Evolutionary conservation across 2,797 vertebrate genomes (phyloP).

Genomic region (Melanotaenia nigrans): DNA sequence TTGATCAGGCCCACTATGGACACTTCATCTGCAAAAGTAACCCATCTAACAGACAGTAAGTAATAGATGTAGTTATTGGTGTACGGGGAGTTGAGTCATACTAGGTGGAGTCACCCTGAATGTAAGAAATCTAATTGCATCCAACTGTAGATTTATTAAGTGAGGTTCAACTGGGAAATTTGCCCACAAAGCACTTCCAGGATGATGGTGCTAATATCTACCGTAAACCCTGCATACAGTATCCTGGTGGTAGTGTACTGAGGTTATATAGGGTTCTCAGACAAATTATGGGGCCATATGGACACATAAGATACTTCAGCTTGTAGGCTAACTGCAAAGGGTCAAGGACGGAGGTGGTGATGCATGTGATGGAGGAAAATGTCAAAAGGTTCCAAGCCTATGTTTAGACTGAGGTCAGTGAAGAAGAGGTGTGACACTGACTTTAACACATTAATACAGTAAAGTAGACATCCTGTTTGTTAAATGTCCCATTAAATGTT

Average conservation of each 20-base stretch:
- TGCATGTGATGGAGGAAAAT: conserved; percentile 24
- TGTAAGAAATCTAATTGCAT: conserved; percentile 51
- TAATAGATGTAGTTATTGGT: background rate
- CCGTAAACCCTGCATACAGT: conserved; percentile 40
- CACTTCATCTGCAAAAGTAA: background rate
- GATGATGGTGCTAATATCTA: conserved; percentile 48
- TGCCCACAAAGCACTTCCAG: conserved; percentile 66
- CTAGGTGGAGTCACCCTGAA: conserved; percentile 32
- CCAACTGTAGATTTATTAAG: conserved; percentile 62
- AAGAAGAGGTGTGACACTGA: background rate
- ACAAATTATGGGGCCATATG: conserved; percentile 36
- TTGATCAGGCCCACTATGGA: background rate
- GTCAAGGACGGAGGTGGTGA: conserved; percentile 29
- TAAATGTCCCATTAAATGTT: conserved; percentile 25
- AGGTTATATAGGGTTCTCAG: conserved; percentile 22
- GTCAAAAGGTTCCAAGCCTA: conserved; percentile 24
- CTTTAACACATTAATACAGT: background rate
- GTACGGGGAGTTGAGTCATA: conserved; percentile 13
- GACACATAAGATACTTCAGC: conserved; percentile 37
- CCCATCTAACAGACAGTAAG: background rate
- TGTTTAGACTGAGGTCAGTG: conserved; percentile 1
- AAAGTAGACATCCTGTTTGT: background rate
- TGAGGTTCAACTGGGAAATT: conserved; percentile 57
- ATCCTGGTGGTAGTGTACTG: conserved; percentile 19
- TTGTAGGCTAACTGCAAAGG: conserved; percentile 18